A percentile compares a stretch with the other conserved stretches of the same genome.
Conservation (phyloP, 2,113 vertebrate genomes). For the Ammodytes marinus region DNA sequence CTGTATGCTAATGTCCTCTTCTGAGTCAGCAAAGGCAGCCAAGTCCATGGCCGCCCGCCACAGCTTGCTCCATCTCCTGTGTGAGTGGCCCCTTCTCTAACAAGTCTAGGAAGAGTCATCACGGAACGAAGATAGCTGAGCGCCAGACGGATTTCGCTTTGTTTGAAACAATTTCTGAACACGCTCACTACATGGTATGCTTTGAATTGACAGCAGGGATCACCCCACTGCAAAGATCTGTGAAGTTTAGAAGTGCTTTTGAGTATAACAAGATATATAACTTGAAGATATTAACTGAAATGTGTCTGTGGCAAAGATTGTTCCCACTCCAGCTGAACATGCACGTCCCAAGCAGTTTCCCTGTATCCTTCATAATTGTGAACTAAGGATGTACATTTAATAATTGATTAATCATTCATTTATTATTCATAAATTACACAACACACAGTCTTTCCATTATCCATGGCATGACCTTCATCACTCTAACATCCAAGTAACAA, state of each 20-base stretch:
- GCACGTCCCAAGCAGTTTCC: not conserved
- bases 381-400: too few species aligned
- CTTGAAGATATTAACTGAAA: not conserved
- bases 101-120: constrained; percentile 38
- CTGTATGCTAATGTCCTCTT: constrained; percentile 80
- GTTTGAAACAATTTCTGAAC: constrained; percentile 24
- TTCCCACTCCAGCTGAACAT: not conserved
- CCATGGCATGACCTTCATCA: not conserved
- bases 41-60: constrained; percentile 62
- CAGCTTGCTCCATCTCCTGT: constrained; percentile 31
- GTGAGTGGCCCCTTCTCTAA: constrained; percentile 44
- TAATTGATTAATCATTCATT: not conserved
- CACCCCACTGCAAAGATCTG: constrained; percentile 3
- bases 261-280: not conserved
- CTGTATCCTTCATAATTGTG: not conserved
- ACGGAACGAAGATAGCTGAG: constrained; percentile 4
- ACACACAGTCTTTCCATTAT: not conserved
- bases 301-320: not conserved
- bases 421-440: not conserved
- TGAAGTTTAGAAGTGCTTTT: constrained; percentile 2
- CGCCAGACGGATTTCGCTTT: constrained; percentile 11
- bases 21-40: constrained; percentile 81
- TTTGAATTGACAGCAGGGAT: constrained; percentile 10
- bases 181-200: constrained; percentile 1
- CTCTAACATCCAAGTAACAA: not conserved